Percentiles rank a stretch among this genome's conserved stretches.
Conservation (phyloP, 2,113 vertebrate genomes). For the Gymnobelideus leadbeateri region DNA sequence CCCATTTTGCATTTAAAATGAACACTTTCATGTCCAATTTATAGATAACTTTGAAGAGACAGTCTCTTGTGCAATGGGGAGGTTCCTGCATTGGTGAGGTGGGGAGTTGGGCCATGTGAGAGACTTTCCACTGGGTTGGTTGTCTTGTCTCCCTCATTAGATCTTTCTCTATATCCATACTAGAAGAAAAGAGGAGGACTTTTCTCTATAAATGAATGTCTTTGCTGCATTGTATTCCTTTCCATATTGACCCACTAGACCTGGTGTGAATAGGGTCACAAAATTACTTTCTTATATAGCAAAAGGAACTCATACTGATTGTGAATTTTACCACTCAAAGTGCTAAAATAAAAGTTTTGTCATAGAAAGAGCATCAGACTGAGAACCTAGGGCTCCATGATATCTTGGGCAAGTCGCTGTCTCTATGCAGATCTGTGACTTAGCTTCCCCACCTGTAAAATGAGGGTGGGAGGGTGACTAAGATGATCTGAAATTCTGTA, state of each 20-base stretch:
- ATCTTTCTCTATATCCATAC: neutral
- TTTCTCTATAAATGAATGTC: neutral
- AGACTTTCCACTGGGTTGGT: neutral
- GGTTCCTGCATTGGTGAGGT: neutral
- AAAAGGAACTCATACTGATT: neutral
- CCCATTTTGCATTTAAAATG: neutral
- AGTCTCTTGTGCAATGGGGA: neutral
- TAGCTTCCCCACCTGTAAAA: slow-evolving; percentile 67
- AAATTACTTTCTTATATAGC: neutral
- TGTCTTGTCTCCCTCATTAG: neutral
- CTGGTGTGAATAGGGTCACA: neutral
- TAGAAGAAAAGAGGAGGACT: neutral
- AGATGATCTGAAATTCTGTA: neutral
- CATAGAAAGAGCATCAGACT: neutral
- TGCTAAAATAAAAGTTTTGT: neutral
- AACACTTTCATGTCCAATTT: neutral
- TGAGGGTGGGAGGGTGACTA: neutral
- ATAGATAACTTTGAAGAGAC: neutral
- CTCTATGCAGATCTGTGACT: slow-evolving; percentile 26
- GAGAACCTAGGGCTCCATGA: slow-evolving; percentile 4
- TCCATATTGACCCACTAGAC: neutral
- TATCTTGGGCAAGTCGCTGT: slow-evolving; percentile 58
- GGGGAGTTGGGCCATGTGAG: neutral
- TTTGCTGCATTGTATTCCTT: neutral
- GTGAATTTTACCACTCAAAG: neutral